phyloP scores from a whole-genome alignment of 1,140 invertebrate genomes.

The Drosophila kohkoa region DNA sequence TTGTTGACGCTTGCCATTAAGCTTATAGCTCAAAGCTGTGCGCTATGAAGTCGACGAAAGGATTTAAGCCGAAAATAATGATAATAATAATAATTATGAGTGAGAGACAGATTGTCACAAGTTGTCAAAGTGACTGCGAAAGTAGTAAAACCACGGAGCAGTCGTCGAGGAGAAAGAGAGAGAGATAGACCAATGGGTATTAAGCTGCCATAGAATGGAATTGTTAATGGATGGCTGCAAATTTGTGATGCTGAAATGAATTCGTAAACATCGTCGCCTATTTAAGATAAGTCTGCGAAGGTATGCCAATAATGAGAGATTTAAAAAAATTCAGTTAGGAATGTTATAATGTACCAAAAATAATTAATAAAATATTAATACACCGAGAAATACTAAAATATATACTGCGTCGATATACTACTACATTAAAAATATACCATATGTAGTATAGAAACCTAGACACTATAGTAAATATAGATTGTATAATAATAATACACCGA shows the following conservation, averaged over 20 bases:
- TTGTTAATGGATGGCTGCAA: conserved; percentile 24
- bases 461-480: too few species aligned
- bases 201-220: conserved; percentile 12
- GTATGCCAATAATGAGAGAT: too few species aligned
- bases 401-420: too few species aligned
- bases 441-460: too few species aligned
- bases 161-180: background rate
- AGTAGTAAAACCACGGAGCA: conserved; percentile 25
- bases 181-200: background rate
- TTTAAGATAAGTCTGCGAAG: too few species aligned
- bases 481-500: too few species aligned
- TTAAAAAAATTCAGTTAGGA: too few species aligned
- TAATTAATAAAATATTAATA: too few species aligned
- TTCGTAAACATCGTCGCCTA: conserved; percentile 8
- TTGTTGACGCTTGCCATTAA: conserved; percentile 75
- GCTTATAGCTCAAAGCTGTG: conserved; percentile 61
- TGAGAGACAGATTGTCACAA: conserved; percentile 78
- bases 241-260: background rate
- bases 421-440: too few species aligned
- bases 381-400: too few species aligned
- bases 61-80: conserved; percentile 76
- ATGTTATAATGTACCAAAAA: too few species aligned
- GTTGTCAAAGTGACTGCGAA: conserved; percentile 59
- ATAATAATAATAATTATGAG: conserved; percentile 74
- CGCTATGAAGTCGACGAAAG: conserved; percentile 50